Percentiles rank a stretch among this genome's conserved stretches.
Evolutionary conservation across 2,888 invertebrate species (phyloP).

Genomic region (Hanleya hanleyi): DNA sequence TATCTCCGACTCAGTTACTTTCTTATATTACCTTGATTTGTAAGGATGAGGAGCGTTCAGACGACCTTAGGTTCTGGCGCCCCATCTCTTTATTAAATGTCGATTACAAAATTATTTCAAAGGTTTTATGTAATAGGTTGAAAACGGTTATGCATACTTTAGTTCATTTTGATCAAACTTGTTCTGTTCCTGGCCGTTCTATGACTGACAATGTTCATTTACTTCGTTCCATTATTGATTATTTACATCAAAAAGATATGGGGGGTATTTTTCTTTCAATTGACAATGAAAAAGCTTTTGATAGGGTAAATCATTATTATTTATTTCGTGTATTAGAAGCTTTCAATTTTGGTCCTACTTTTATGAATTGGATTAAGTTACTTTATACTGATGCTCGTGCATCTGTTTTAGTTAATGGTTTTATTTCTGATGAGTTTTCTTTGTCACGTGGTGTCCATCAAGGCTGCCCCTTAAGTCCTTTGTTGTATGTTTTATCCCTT

Average conservation of each 20-base stretch:
- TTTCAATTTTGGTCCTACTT: constrained; percentile 39
- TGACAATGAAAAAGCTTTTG: constrained; percentile 50
- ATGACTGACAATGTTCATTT: constrained; percentile 46
- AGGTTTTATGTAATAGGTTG: constrained; percentile 36
- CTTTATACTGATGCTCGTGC: constrained; percentile 27
- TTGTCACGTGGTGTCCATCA: background rate
- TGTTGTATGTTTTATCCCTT: background rate
- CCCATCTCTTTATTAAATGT: constrained; percentile 46
- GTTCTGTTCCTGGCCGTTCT: constrained; percentile 40
- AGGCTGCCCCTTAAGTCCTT: background rate
- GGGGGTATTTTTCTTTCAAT: constrained; percentile 35
- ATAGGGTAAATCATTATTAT: constrained; percentile 42
- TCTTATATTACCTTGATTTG: constrained; percentile 30
- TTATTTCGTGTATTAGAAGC: constrained; percentile 34
- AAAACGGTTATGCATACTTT: constrained; percentile 28
- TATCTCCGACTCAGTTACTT: background rate
- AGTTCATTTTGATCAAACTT: constrained; percentile 41
- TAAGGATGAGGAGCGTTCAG: constrained; percentile 33
- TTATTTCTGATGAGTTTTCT: background rate
- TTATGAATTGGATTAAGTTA: constrained; percentile 40
- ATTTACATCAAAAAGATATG: constrained; percentile 37
- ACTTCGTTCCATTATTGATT: constrained; percentile 38
- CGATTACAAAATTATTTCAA: constrained; percentile 45
- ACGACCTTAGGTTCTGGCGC: constrained; percentile 38
- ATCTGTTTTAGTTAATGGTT: background rate